phyloP scores from a whole-genome alignment of 1,140 invertebrate species.

The Megathymus violae region DNA sequence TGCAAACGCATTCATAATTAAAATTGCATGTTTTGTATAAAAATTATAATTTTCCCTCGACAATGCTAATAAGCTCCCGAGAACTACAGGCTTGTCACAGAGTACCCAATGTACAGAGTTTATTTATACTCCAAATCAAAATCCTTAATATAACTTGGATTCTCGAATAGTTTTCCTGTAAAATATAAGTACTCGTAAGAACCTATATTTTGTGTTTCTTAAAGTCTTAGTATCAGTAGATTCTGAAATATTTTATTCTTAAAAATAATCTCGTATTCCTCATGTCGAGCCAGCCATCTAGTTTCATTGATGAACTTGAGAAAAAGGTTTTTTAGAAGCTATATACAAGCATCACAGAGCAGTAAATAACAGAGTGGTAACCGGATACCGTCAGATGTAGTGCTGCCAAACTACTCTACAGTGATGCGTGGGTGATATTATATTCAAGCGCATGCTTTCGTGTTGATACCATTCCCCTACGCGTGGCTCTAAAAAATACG shows the following conservation, averaged over 20 bases:
- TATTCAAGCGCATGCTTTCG: constrained; percentile 48
- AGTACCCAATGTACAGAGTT: constrained; percentile 45
- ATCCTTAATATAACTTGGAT: too few relatives aligned
- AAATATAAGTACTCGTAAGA: too few relatives aligned
- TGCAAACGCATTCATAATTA: constrained; percentile 54
- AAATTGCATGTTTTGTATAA: constrained; percentile 42
- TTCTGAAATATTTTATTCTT: too few relatives aligned
- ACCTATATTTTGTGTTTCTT: too few relatives aligned
- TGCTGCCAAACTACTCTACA: constrained; percentile 33
- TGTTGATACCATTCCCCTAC: constrained; percentile 11
- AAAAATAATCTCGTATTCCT: too few relatives aligned
- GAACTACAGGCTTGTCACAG: constrained; percentile 43
- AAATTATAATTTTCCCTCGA: constrained; percentile 47
- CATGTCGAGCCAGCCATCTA: too few relatives aligned
- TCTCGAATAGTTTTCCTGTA: too few relatives aligned
- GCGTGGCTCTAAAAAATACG: constrained; percentile 42
- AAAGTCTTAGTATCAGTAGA: too few relatives aligned
- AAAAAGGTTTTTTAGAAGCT: neutral
- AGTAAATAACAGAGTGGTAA: constrained; percentile 50
- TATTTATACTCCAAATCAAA: too few relatives aligned
- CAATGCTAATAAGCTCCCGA: constrained; percentile 39
- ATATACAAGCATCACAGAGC: constrained; percentile 47
- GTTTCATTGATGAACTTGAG: too few relatives aligned
- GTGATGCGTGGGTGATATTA: constrained; percentile 36
- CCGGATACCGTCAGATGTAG: constrained; percentile 25